Conservation (phyloP, 1,140 invertebrate species). For the Panulirus ornatus region DNA sequence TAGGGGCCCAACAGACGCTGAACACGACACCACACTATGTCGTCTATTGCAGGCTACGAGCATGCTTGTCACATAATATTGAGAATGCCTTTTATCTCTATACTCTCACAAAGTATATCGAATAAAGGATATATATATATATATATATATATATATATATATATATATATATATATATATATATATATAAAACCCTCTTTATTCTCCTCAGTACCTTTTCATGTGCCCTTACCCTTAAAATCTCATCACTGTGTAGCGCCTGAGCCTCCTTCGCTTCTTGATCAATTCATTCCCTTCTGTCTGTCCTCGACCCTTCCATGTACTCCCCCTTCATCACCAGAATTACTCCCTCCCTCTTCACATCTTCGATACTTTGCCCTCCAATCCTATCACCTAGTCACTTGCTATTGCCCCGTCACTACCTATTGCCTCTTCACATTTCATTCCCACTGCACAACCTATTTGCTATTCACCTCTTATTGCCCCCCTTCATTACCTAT, state of each 20-base stretch:
- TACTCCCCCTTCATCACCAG: background rate
- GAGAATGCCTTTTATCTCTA: too few relatives aligned
- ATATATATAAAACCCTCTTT: background rate
- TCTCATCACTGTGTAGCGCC: too few relatives aligned
- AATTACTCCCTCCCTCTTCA: background rate
- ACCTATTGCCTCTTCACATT: background rate
- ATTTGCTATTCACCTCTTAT: background rate
- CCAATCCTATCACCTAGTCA: background rate
- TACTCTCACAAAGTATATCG: too few relatives aligned
- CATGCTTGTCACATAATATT: too few relatives aligned
- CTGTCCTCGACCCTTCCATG: background rate
- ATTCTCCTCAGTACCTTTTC: background rate
- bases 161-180: background rate
- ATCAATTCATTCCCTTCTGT: background rate
- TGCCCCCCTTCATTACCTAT: conserved; percentile 10
- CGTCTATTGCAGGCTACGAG: background rate
- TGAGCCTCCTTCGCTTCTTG: background rate
- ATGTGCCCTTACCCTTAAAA: background rate
- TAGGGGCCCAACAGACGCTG: too few relatives aligned
- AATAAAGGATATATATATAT: background rate
- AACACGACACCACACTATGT: background rate
- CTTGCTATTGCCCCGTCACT: background rate
- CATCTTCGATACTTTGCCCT: background rate
- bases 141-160: background rate
- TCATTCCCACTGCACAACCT: background rate